Evolutionary conservation across 2,888 invertebrate species (phyloP), one percentile per base, ranked within the genome.

Genomic region (Phaonia tiefii): DNA sequence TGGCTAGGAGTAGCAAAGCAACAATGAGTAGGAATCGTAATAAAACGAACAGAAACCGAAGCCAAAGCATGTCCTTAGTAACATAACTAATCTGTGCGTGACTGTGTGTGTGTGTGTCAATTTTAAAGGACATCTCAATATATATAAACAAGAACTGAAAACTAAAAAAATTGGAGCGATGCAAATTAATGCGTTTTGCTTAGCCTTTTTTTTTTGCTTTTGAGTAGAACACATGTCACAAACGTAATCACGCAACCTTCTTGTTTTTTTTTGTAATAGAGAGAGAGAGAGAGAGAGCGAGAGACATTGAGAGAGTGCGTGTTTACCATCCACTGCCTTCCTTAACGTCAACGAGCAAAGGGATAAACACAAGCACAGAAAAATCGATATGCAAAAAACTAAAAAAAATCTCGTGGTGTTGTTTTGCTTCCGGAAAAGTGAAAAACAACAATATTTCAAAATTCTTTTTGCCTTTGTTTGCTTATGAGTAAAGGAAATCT

Each of bases 131-230:
- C n/a, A 54, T 22, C 54, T 49, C 54, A 25, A 3, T 17, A 17
- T 22, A 10, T 17, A 22, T 54, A 11, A 8, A 2, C 1, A 22
- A 13, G 2, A 20, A 60, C 20, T 20, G n/a, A 60, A 2, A 22
- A 5, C 2, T 15, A 25, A 37, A 2, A 10, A 37, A 58, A 58
- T 58, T n/a, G 15, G 58, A 58, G 58, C 37, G 31, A 1, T 63
- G 39, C 39, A 42, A 20, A 42, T 42, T 63, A 63, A 63, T 63
- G 63, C 63, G 42, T 63, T 63, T 63, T 22, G 31, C 63, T 5
- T 22, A 22, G 63, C 39, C 1, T 22, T 11, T 22, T 2, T n/a
- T 56, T 56, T 51, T 4, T n/a, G 8, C 8, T 31, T 5, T 31
- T 31, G 8, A 31, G 31, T 31, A 31, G n/a, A 31, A 8, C 31